Percentiles rank a stretch among this genome's conserved stretches.
These are phyloP conservation scores for Pristionchus arcanus DNA, from an alignment of 2,888 invertebrate species.

Conservation along the genomic window DNA sequence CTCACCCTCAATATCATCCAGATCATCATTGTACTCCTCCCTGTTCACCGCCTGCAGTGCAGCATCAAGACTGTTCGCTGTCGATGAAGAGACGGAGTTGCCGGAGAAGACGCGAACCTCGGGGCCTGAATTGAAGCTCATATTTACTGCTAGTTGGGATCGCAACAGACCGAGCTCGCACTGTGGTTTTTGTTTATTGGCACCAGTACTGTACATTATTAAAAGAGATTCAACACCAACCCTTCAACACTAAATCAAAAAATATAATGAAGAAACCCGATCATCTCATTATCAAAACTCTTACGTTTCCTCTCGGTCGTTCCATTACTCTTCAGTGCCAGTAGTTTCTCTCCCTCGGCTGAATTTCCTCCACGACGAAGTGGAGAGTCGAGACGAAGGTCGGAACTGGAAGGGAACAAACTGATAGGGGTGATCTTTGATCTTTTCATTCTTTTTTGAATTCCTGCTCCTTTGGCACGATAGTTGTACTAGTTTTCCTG, in stretches of 20 bases:
- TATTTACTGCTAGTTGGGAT: too few species aligned
- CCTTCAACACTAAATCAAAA: too few species aligned
- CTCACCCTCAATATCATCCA: constrained; percentile 47
- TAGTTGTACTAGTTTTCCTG: too few species aligned
- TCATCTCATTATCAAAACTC: too few species aligned
- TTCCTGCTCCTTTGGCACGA: too few species aligned
- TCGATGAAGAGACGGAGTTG: not conserved
- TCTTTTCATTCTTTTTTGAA: too few species aligned
- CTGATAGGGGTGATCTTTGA: too few species aligned
- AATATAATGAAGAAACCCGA: too few species aligned
- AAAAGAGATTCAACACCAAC: too few species aligned
- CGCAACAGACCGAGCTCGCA: too few species aligned
- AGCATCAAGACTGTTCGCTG: constrained; percentile 3
- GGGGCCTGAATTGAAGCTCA: constrained; percentile 6
- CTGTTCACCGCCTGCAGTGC: not conserved
- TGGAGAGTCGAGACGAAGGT: constrained; percentile 28
- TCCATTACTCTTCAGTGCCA: constrained; percentile 3
- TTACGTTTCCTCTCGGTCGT: constrained; percentile 20
- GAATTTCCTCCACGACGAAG: not conserved
- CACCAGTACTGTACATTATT: too few species aligned
- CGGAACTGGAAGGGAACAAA: not conserved
- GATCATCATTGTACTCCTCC: constrained; percentile 9
- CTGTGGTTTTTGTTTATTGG: too few species aligned
- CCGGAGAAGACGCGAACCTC: not conserved
- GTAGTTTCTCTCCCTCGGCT: constrained; percentile 25